These are phyloP conservation scores for Pollenia amentaria DNA, from an alignment of 2,888 invertebrate genomes.

Conservation along the genomic window DNA sequence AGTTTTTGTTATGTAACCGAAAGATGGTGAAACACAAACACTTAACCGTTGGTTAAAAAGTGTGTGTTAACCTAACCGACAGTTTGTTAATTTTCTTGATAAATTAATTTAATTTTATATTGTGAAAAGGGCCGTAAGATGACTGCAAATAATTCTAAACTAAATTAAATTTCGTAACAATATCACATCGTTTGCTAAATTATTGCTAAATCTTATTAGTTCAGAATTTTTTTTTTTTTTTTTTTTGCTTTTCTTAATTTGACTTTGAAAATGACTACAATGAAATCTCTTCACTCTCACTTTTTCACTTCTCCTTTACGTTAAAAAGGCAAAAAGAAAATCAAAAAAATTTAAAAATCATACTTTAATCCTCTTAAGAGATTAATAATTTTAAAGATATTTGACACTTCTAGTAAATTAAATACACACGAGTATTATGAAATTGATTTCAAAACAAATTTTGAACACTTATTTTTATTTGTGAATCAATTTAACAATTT, in stretches of 20 bases:
- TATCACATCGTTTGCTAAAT: too few relatives aligned
- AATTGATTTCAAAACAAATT: constrained; percentile 18
- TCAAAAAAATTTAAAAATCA: constrained; percentile 38
- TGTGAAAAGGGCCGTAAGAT: too few relatives aligned
- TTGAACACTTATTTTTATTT: not conserved
- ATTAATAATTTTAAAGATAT: constrained; percentile 64
- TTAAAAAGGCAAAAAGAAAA: not conserved
- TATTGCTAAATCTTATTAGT: too few relatives aligned
- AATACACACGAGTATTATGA: constrained; percentile 47
- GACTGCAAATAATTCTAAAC: too few relatives aligned
- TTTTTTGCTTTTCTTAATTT: constrained; percentile 2
- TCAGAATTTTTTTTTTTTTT: too few relatives aligned
- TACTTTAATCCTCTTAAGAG: constrained; percentile 67
- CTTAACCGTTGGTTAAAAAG: too few relatives aligned
- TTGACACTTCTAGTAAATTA: constrained; percentile 53
- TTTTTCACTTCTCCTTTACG: not conserved
- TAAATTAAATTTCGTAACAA: too few relatives aligned
- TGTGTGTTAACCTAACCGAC: too few relatives aligned
- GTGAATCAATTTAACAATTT: not conserved
- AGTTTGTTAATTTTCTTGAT: too few relatives aligned
- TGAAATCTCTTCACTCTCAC: constrained; percentile 15
- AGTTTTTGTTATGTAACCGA: too few relatives aligned
- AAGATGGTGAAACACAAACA: too few relatives aligned
- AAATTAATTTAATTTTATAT: too few relatives aligned
- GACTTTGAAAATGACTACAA: not conserved